A percentile compares a stretch with the other conserved stretches of the same genome.
These are phyloP conservation scores for Austrofundulus limnaeus DNA, from an alignment of 2,113 vertebrate genomes.

Conservation along the genomic window DNA sequence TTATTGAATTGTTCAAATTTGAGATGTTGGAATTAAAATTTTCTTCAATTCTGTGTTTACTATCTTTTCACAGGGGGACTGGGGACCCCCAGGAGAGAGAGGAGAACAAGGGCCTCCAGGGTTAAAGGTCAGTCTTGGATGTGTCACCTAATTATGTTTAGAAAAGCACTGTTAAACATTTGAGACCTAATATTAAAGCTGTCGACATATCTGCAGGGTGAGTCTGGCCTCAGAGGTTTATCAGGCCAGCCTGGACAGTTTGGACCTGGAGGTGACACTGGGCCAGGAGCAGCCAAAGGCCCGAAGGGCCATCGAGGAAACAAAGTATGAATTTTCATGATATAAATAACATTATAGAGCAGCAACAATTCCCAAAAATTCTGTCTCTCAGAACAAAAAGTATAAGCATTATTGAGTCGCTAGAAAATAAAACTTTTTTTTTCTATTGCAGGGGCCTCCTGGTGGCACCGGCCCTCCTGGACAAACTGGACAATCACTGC, in stretches of 20 bases:
- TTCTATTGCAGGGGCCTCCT: conserved; percentile 64
- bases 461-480: conserved; percentile 67
- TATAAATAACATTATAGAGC: background rate
- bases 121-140: conserved; percentile 62
- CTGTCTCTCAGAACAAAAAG: background rate
- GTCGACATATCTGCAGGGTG: conserved; percentile 61
- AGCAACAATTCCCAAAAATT: background rate
- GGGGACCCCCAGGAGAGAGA: conserved; percentile 61
- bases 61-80: conserved; percentile 61
- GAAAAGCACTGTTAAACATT: background rate
- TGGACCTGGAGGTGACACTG: conserved; percentile 71
- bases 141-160: background rate
- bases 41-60: background rate
- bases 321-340: conserved; percentile 14
- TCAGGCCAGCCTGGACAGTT: conserved; percentile 68
- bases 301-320: conserved; percentile 65
- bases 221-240: conserved; percentile 55
- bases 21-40: background rate
- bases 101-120: conserved; percentile 69
- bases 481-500: conserved; percentile 48
- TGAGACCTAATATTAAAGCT: background rate
- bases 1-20: too few relatives aligned
- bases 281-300: conserved; percentile 65
- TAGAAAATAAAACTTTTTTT: background rate
- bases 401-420: background rate